Conservation (phyloP, 1,140 invertebrate species). For the Drosophila aff. region DNA sequence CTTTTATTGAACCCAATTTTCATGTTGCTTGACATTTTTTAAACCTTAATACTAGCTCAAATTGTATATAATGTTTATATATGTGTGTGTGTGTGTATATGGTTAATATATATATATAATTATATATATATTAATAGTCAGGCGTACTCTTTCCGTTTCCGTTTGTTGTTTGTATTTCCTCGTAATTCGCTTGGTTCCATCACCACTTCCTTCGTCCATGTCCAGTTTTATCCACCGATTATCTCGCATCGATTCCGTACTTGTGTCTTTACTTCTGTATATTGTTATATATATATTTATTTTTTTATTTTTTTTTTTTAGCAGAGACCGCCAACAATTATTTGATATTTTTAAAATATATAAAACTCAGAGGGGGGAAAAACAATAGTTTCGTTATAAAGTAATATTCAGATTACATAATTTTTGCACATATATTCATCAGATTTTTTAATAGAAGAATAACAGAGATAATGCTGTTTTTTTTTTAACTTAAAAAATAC, state of each 20-base stretch:
- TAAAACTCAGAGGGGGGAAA: not conserved
- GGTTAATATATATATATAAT: slow-evolving; percentile 34
- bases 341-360: not conserved
- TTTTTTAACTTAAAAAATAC: not conserved
- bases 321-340: slow-evolving; percentile 11
- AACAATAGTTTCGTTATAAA: not conserved
- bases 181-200: slow-evolving; percentile 35
- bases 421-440: too few relatives aligned
- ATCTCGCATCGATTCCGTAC: slow-evolving; percentile 2
- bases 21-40: slow-evolving; percentile 16
- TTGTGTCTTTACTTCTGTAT: not conserved
- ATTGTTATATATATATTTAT: not conserved
- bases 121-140: slow-evolving; percentile 46
- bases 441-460: not conserved
- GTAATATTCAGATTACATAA: not conserved
- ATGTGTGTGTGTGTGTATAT: slow-evolving; percentile 48
- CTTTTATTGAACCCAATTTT: slow-evolving; percentile 67
- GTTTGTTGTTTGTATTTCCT: slow-evolving; percentile 8
- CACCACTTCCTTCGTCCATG: slow-evolving; percentile 4
- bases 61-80: slow-evolving; percentile 46
- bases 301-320: not conserved
- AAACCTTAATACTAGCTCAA: slow-evolving; percentile 63
- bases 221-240: not conserved
- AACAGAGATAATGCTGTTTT: not conserved
- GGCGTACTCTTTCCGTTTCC: slow-evolving; percentile 27